Base-by-base conservation (phyloP, 1,140 invertebrate genomes). In the Oscheius sp. region DNA sequence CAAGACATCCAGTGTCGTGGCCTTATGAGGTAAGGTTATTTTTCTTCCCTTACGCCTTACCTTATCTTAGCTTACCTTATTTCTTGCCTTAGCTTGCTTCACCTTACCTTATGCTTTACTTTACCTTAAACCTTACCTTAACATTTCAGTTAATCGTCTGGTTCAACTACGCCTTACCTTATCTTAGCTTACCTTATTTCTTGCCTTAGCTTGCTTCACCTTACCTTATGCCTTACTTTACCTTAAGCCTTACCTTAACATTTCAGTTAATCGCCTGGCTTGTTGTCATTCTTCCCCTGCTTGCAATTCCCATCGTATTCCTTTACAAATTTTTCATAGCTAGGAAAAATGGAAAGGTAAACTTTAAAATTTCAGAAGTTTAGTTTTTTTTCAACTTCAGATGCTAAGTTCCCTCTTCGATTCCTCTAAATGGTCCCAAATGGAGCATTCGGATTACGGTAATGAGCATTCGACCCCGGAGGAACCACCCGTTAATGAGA, bases 331-430 rank as follows among this genome's bases (percentile, higher is more conserved):
- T 63, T 7, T n/a, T 13, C 32, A 34, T 32, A 34, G 15, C 32
- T 42, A 13, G 61, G 61, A 29, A n/a, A 26, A 38, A 29, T 10
- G 61, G 61, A 63, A 63, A 63, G 61, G 61, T 63, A 32, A 15
- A 13, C 55, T 23, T 15, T 45, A 45, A 18, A 15, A 18, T 45
- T 45, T 45, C 18, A 45, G 42, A 15, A 45, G 29, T n/a, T 32
- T 18, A 38, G 15, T 63, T 63, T 32, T 63, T 34, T 63, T 63
- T 10, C 31, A 63, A 10, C 26, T 63, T 63, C 61, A 63, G 61
- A 63, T 32, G 15, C 20, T 42, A 18, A 13, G 29, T 36, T 63
- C 61, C 15, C 15, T 63, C 7, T 34, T 63, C 31, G 61, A 63
- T 42, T 13, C 15, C 7, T 36, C 32, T 7, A 63, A 63, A 36